phyloP scores from a whole-genome alignment of 2,888 invertebrate species.

The Drosophila austrosaltans region DNA sequence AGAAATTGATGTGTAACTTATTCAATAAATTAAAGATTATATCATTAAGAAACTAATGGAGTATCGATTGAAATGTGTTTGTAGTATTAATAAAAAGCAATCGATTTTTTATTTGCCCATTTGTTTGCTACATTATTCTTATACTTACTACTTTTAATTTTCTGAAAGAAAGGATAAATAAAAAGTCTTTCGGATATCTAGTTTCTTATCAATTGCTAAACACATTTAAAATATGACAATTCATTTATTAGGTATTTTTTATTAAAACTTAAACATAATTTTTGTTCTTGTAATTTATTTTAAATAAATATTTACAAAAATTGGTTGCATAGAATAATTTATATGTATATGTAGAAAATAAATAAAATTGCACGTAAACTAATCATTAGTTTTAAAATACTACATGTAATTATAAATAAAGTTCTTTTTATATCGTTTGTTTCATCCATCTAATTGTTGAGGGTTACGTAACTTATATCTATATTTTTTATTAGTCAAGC shows the following conservation, averaged over 20 bases:
- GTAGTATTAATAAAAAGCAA: conserved; percentile 2
- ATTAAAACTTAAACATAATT: conserved; percentile 56
- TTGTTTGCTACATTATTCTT: neutral
- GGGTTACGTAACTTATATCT: conserved; percentile 46
- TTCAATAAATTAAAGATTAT: neutral
- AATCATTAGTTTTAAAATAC: conserved; percentile 42
- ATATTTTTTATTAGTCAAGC: conserved; percentile 13
- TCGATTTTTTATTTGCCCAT: too few relatives aligned
- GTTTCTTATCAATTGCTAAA: conserved; percentile 45
- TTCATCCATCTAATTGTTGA: conserved; percentile 39
- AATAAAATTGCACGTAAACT: conserved; percentile 74
- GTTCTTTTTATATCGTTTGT: conserved; percentile 23
- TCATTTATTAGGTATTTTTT: conserved; percentile 54
- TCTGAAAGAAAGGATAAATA: conserved; percentile 1
- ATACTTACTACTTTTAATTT: neutral
- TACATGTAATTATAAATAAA: conserved; percentile 32
- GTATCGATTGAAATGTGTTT: too few relatives aligned
- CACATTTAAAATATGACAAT: conserved; percentile 74
- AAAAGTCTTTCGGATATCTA: conserved; percentile 3
- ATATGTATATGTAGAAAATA: conserved; percentile 54
- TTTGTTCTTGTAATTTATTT: conserved; percentile 57
- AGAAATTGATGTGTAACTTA: too few relatives aligned
- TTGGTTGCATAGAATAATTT: conserved; percentile 47
- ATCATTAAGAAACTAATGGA: neutral
- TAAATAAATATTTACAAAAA: conserved; percentile 83